Evolutionary conservation across 2,888 invertebrate genomes (phyloP).

Genomic region (Amiota communis): DNA sequence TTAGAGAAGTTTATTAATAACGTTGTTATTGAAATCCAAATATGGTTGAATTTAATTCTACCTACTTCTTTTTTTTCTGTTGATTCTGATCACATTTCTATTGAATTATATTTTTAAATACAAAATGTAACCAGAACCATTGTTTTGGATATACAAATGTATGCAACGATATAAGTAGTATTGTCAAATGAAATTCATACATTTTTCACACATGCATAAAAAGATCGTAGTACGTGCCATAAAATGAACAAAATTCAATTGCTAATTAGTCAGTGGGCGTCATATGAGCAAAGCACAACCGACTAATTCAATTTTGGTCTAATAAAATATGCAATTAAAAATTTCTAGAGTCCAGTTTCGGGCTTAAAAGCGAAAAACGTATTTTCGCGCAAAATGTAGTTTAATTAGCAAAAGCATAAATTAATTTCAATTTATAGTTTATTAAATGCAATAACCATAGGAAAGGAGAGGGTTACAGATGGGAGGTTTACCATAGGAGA

Average conservation of each 20-base stretch:
- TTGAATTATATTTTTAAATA: too few relatives aligned
- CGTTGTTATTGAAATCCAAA: too few relatives aligned
- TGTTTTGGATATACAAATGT: too few relatives aligned
- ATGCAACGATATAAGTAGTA: too few relatives aligned
- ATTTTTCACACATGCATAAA: too few relatives aligned
- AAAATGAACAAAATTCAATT: constrained; percentile 8
- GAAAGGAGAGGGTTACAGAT: neutral
- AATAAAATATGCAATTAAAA: constrained; percentile 27
- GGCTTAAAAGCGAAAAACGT: neutral
- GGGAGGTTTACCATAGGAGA: too few relatives aligned
- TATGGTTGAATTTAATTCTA: too few relatives aligned
- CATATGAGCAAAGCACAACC: neutral
- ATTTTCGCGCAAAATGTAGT: constrained; percentile 28
- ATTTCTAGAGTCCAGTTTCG: neutral
- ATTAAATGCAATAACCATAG: constrained; percentile 10
- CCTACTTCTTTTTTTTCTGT: too few relatives aligned
- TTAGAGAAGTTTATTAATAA: too few relatives aligned
- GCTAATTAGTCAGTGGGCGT: constrained; percentile 14
- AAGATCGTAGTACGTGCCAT: neutral
- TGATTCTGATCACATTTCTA: too few relatives aligned
- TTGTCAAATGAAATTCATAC: too few relatives aligned
- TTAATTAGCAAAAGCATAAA: constrained; percentile 59
- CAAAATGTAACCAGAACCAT: too few relatives aligned
- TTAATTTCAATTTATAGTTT: constrained; percentile 45
- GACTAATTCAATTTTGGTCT: constrained; percentile 21